Conservation (phyloP, 2,888 invertebrate species). For the Mylabris sibirica region DNA sequence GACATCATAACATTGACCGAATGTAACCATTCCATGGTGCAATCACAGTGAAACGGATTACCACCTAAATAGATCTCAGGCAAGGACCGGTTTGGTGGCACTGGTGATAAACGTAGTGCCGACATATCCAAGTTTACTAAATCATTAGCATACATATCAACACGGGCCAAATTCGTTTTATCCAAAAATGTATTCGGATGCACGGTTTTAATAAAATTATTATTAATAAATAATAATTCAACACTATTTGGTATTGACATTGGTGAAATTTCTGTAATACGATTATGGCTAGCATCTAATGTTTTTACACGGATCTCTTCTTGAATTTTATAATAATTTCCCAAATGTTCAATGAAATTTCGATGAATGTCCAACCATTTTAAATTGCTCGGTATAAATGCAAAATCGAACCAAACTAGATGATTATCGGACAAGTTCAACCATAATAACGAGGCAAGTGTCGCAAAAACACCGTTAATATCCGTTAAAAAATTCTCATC, state of each 20-base stretch:
- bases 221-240: slow-evolving; percentile 86
- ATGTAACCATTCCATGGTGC: slow-evolving; percentile 95
- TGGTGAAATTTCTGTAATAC: slow-evolving; percentile 82
- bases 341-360: slow-evolving; percentile 86
- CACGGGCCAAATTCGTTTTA: slow-evolving; percentile 83
- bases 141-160: slow-evolving; percentile 90
- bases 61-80: slow-evolving; percentile 92
- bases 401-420: slow-evolving; percentile 92
- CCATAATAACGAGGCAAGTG: slow-evolving; percentile 84
- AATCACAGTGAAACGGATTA: slow-evolving; percentile 94
- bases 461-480: slow-evolving; percentile 88
- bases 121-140: slow-evolving; percentile 83
- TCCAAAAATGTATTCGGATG: slow-evolving; percentile 87
- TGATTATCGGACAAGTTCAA: slow-evolving; percentile 91
- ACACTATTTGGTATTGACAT: slow-evolving; percentile 88
- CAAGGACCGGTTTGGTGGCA: slow-evolving; percentile 75
- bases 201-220: slow-evolving; percentile 83
- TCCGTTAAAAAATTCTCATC: slow-evolving; percentile 89
- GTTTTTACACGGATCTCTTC: slow-evolving; percentile 83
- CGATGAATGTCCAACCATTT: slow-evolving; percentile 92
- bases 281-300: slow-evolving; percentile 88
- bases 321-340: slow-evolving; percentile 87
- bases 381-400: slow-evolving; percentile 86
- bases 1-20: slow-evolving; percentile 83
- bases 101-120: slow-evolving; percentile 78